A percentile compares a stretch with the other conserved stretches of the same genome.
Evolutionary conservation across 2,113 vertebrate species (phyloP).

Genomic region (Oplegnathus fasciatus): DNA sequence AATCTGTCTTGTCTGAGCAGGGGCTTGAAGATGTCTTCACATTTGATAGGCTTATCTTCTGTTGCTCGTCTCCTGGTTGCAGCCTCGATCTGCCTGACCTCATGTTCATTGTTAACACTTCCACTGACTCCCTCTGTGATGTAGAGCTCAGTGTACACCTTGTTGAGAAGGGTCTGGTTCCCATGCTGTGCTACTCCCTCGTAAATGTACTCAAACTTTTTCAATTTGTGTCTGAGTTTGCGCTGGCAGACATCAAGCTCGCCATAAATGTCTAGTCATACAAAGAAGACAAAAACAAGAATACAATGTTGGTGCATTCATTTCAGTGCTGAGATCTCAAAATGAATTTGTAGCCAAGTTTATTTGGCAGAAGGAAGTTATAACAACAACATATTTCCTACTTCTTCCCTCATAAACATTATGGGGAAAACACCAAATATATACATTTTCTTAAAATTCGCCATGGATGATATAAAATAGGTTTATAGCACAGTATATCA

Average conservation of each 20-base stretch:
- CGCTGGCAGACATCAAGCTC: conserved; percentile 55
- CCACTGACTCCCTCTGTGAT: conserved; percentile 41
- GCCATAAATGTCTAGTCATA: conserved; percentile 17
- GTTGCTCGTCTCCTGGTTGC: neutral
- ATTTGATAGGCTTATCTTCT: conserved; percentile 40
- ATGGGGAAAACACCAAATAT: too few species aligned
- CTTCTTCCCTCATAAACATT: too few species aligned
- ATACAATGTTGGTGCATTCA: neutral
- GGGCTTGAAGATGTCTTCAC: conserved; percentile 42
- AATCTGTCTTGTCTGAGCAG: neutral
- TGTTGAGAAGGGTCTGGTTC: conserved; percentile 30
- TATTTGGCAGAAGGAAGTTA: neutral
- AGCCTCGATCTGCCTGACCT: conserved; percentile 42
- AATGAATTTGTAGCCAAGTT: neutral
- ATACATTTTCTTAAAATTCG: too few species aligned
- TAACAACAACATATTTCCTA: neutral
- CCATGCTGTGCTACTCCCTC: conserved; percentile 23
- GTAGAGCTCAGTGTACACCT: conserved; percentile 43
- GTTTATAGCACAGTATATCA: neutral
- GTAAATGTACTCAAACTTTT: conserved; percentile 48
- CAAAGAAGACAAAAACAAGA: neutral
- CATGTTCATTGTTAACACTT: conserved; percentile 34
- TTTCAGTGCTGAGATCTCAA: neutral
- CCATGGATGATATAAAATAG: too few species aligned
- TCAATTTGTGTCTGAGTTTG: conserved; percentile 41